A percentile compares a stretch with the other conserved stretches of the same genome.
Evolutionary conservation across 64 coral and sea anemone genomes (phyloP).

Genomic region (Astreopora myriophthalma): DNA sequence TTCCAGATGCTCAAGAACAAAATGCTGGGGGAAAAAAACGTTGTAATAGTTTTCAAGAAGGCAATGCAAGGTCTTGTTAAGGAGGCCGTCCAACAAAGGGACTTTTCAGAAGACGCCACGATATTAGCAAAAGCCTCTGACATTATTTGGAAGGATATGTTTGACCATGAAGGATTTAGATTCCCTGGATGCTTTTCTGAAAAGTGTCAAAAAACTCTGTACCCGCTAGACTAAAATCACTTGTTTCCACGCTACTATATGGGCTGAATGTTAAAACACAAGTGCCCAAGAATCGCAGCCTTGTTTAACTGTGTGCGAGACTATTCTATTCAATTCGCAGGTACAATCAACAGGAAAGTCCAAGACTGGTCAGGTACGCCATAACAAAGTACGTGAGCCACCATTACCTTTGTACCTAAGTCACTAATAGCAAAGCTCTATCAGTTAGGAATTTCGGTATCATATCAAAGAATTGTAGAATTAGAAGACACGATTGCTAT

Average conservation of each 20-base stretch:
- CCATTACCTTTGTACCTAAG: constrained; percentile 69
- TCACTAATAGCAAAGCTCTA: constrained; percentile 37
- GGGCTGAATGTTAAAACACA: constrained; percentile 71
- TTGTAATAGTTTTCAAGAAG: constrained; percentile 65
- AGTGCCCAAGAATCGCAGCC: constrained; percentile 54
- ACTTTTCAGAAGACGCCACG: constrained; percentile 67
- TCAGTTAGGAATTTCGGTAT: constrained; percentile 43
- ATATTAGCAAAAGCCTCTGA: constrained; percentile 66
- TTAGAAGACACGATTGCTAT: constrained; percentile 32
- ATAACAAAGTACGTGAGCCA: constrained; percentile 53
- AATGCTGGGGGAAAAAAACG: constrained; percentile 45
- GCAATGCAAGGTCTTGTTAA: constrained; percentile 50
- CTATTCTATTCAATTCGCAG: constrained; percentile 71
- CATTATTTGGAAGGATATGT: constrained; percentile 62
- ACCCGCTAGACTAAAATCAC: constrained; percentile 71
- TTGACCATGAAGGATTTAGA: constrained; percentile 55
- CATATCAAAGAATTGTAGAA: constrained; percentile 53
- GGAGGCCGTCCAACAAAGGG: constrained; percentile 50
- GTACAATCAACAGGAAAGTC: constrained; percentile 25
- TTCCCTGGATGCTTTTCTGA: constrained; percentile 57
- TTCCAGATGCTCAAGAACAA: constrained; percentile 64
- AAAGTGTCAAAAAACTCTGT: constrained; percentile 57
- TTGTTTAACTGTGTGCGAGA: constrained; percentile 73
- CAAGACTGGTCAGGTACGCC: constrained; percentile 61
- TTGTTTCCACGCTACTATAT: constrained; percentile 51